Evolutionary conservation across 2,113 vertebrate genomes (phyloP).

Genomic region (Lampris incognitus): DNA sequence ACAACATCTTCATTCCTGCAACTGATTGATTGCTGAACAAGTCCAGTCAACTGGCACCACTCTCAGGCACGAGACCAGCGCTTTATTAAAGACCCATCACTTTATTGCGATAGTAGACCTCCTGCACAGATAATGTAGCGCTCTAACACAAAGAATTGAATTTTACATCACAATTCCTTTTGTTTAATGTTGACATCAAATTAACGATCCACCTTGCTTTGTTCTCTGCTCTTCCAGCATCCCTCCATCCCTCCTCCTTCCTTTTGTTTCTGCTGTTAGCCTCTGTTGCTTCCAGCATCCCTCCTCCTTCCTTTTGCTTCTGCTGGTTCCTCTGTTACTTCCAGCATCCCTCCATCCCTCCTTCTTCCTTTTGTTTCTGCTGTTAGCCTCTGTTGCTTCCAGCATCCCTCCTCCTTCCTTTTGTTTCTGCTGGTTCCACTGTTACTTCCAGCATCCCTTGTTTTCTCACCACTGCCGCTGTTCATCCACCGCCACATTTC

Average conservation of each 20-base stretch:
- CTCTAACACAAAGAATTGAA: constrained; percentile 61
- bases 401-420: no score
- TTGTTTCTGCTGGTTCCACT: no score
- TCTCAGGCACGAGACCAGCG: no score
- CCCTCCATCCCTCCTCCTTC: no score
- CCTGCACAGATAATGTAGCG: constrained; percentile 60
- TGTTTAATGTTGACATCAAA: constrained; percentile 61
- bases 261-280: no score
- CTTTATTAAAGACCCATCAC: constrained; percentile 7
- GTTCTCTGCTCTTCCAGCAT: neutral
- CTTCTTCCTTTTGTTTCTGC: no score
- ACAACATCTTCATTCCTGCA: no score
- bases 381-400: neutral
- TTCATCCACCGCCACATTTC: neutral
- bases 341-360: no score
- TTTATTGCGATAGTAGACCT: constrained; percentile 31
- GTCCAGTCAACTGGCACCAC: no score
- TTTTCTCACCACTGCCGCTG: constrained; percentile 33
- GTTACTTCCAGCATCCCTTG: neutral
- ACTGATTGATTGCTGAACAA: no score
- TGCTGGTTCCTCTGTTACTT: constrained; percentile 5
- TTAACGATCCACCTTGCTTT: constrained; percentile 56
- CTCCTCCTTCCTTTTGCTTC: no score
- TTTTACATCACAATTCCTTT: constrained; percentile 45
- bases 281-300: neutral